Percentiles rank a stretch among this genome's conserved stretches.
Evolutionary conservation across 2,888 invertebrate species (phyloP).

Genomic region (Hyles lineata): DNA sequence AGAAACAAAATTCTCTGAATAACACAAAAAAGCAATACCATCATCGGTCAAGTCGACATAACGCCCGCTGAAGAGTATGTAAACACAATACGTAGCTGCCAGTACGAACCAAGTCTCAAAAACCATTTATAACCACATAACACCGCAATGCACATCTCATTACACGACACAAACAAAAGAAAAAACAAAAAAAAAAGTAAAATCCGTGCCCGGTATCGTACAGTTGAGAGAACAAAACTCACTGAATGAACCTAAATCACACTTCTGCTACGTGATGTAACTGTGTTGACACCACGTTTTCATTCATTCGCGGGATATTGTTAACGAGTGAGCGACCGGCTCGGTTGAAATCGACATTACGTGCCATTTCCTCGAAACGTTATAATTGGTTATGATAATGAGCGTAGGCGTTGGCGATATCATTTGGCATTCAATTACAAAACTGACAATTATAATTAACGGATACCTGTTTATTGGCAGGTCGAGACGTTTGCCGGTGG

Average conservation of each 20-base stretch:
- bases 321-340: slow-evolving; percentile 29
- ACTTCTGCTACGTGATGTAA: slow-evolving; percentile 61
- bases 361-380: slow-evolving; percentile 20
- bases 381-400: slow-evolving; percentile 28
- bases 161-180: neutral
- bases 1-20: neutral
- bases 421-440: slow-evolving; percentile 23
- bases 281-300: slow-evolving; percentile 55
- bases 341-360: slow-evolving; percentile 20
- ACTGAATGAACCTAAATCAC: slow-evolving; percentile 49
- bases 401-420: slow-evolving; percentile 20
- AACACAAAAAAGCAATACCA: slow-evolving; percentile 52
- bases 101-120: slow-evolving; percentile 66
- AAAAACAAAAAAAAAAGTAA: neutral
- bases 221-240: slow-evolving; percentile 30
- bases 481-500: neutral
- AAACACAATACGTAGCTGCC: slow-evolving; percentile 59
- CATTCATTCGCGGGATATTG: slow-evolving; percentile 48
- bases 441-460: slow-evolving; percentile 21
- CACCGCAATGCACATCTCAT: slow-evolving; percentile 15
- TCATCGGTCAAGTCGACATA: slow-evolving; percentile 67
- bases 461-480: slow-evolving; percentile 24
- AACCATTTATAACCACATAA: slow-evolving; percentile 66
- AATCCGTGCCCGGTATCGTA: slow-evolving; percentile 27
- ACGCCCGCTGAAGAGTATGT: slow-evolving; percentile 59